Percentiles rank a stretch among this genome's conserved stretches.
These are phyloP conservation scores for Cephus rjabovi DNA, from an alignment of 2,888 invertebrate species.

Conservation along the genomic window DNA sequence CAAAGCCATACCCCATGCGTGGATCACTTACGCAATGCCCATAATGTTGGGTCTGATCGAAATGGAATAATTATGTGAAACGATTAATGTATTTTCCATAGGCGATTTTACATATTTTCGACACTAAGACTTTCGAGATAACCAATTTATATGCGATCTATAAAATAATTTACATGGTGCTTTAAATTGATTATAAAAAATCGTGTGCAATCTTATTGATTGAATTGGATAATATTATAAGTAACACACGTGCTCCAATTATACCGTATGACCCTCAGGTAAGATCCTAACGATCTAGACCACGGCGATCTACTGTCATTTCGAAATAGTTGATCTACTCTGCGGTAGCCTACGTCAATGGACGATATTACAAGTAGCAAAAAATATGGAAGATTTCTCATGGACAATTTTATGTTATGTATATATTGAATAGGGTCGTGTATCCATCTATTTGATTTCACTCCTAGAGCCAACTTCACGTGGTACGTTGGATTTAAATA, in stretches of 20 bases:
- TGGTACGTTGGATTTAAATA: neutral
- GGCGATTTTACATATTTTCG: neutral
- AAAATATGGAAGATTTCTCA: neutral
- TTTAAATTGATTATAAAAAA: neutral
- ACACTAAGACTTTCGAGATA: neutral
- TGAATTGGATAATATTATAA: neutral
- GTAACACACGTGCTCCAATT: neutral
- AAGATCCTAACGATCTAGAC: slow-evolving; percentile 19
- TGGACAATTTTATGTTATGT: neutral
- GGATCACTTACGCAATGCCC: neutral
- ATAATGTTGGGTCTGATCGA: neutral
- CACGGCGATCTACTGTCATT: slow-evolving; percentile 27
- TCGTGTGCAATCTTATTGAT: neutral
- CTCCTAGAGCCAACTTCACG: neutral
- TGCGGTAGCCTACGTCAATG: neutral
- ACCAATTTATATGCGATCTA: neutral
- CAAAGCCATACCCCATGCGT: slow-evolving; percentile 35
- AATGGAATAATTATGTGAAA: neutral
- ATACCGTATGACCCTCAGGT: neutral
- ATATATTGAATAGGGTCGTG: neutral
- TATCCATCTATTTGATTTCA: neutral
- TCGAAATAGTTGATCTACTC: neutral
- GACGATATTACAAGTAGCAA: neutral
- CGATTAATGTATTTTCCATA: neutral
- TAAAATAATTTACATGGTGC: neutral